These are phyloP conservation scores for Drosophila cardini DNA, from an alignment of 1,140 invertebrate genomes.

Conservation along the genomic window DNA sequence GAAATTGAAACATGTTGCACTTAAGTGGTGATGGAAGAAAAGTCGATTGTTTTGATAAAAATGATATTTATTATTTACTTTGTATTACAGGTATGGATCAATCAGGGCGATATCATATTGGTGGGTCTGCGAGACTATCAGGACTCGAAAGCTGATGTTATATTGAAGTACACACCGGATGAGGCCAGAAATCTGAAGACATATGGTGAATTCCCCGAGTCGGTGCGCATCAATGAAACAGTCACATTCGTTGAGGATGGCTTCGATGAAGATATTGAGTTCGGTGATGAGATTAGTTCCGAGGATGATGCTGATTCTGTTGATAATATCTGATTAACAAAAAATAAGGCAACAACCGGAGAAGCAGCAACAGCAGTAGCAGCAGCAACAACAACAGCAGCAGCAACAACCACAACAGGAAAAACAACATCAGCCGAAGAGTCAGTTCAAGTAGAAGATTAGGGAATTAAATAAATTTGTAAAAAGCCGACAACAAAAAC, in stretches of 20 bases:
- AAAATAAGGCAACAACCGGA: constrained; percentile 52
- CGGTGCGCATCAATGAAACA: constrained; percentile 97
- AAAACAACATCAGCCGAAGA: constrained; percentile 38
- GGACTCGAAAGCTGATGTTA: constrained; percentile 99
- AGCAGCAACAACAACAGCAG: constrained; percentile 11
- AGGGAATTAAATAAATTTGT: constrained; percentile 79
- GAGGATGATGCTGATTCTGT: constrained; percentile 94
- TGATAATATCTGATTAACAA: constrained; percentile 86
- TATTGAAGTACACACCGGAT: constrained; percentile 99
- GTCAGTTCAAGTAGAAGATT: constrained; percentile 59
- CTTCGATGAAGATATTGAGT: constrained; percentile 97
- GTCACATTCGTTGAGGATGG: constrained; percentile 97
- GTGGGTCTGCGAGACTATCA: constrained; percentile 99
- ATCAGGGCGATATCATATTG: constrained; percentile 98
- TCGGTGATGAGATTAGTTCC: constrained; percentile 95
- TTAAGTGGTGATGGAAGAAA: not conserved
- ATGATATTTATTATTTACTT: constrained; percentile 1
- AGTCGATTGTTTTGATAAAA: constrained; percentile 4
- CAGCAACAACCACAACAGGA: constrained; percentile 40
- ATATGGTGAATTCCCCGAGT: constrained; percentile 99
- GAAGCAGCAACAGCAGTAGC: constrained; percentile 21
- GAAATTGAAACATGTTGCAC: constrained; percentile 12
- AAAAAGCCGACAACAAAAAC: constrained; percentile 55
- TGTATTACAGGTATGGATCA: constrained; percentile 94
- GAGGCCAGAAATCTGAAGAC: constrained; percentile 99